A percentile compares a stretch with the other conserved stretches of the same genome.
Conservation (phyloP, 2,888 invertebrate genomes). For the Scaptomyza reducta region DNA sequence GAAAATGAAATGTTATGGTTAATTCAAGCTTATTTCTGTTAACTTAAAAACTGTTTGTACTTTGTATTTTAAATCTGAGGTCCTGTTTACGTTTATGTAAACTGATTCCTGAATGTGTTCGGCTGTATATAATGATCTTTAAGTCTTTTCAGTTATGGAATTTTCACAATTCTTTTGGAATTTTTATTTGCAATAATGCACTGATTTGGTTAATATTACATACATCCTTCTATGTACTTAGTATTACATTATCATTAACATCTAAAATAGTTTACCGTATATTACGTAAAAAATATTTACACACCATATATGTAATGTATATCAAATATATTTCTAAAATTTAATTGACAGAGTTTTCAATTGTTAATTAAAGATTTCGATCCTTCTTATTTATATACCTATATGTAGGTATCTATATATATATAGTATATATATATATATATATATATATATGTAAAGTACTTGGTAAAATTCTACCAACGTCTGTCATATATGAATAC, state of each 20-base stretch:
- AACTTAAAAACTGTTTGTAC: slow-evolving; percentile 67
- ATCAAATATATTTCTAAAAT: slow-evolving; percentile 37
- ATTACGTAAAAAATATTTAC: slow-evolving; percentile 45
- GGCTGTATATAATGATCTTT: slow-evolving; percentile 30
- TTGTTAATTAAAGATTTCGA: slow-evolving; percentile 23
- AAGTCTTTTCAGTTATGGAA: slow-evolving; percentile 58
- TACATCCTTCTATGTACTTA: slow-evolving; percentile 12
- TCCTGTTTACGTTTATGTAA: slow-evolving; percentile 44
- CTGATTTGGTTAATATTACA: slow-evolving; percentile 39
- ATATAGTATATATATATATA: slow-evolving; percentile 6
- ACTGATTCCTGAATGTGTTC: slow-evolving; percentile 54
- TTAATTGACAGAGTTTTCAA: slow-evolving; percentile 52
- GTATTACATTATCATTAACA: slow-evolving; percentile 32
- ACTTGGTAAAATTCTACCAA: slow-evolving; percentile 32
- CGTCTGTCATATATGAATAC: slow-evolving; percentile 67
- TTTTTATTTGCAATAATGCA: slow-evolving; percentile 19
- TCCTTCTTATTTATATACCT: slow-evolving; percentile 2
- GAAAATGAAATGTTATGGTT: too few relatives aligned
- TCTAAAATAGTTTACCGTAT: slow-evolving; percentile 49
- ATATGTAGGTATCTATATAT: slow-evolving; percentile 1
- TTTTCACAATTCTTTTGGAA: slow-evolving; percentile 47
- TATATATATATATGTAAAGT: slow-evolving; percentile 3
- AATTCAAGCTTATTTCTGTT: slow-evolving; percentile 41
- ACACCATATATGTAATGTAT: slow-evolving; percentile 33
- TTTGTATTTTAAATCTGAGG: slow-evolving; percentile 69